Base-by-base conservation (phyloP, 1,140 invertebrate species). In the Latrodectus geometricus region DNA sequence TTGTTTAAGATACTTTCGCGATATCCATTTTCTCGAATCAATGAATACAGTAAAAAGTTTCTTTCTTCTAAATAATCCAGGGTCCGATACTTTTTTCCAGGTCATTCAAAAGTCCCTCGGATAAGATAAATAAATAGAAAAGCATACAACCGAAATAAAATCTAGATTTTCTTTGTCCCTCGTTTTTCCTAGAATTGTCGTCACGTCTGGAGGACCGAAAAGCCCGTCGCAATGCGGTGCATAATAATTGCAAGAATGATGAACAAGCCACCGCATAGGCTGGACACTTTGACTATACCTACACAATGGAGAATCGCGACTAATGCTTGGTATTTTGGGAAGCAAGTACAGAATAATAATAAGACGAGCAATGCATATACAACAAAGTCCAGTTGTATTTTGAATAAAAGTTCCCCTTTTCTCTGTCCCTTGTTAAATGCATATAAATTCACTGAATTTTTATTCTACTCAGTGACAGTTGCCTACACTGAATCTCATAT, bases 221-320 rank as follows among this genome's bases (percentile, higher is more conserved):
- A 68, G 76, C 65, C 35, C 56, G 61, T 68, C 76, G 74, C 74
- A 78, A 49, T 68, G 76, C 76, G 54, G 17, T 78, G 76, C 76
- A 78, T 78, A 78, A 78, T 78, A 78, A 78, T 78, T 78, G 76
- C 61, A 68, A 15, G 61, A 78, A 78, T 78, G 76, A 78, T 78
- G 76, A 66, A 78, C 76, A 78, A 66, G 76, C 48, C 56, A 66
- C n/a, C 7, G 56, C n/a, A 49, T 48, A 61, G 23, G 76, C 76
- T 20, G 76, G 76, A 78, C 76, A 78, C 76, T 78, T 78, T 23
- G 61, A 17, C 17, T 68, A 23, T 49, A 21, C 20, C 61, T 78
- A 54, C 61, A 68, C 76, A 78, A 68, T 66, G 48, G 76, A 15
- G 76, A 78, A 78, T 68, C 49, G 76, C 15, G 76, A 21, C 61